A percentile compares a stretch with the other conserved stretches of the same genome.
These are phyloP conservation scores for Microtus montanus DNA, from an alignment of 2,113 vertebrate genomes.

Conservation along the genomic window DNA sequence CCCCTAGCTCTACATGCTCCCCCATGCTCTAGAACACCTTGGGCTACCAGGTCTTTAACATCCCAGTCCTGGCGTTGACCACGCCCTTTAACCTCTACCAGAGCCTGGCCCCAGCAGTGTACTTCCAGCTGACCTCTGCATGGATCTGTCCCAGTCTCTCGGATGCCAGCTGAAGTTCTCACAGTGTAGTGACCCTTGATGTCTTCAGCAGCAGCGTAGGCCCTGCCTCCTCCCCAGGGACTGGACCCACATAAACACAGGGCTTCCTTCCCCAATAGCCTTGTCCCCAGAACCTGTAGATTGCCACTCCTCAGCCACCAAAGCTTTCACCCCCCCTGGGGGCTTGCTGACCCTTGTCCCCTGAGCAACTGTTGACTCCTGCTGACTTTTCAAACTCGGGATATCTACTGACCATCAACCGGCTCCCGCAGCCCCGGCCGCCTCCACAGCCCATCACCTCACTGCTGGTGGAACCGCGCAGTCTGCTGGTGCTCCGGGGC, in stretches of 20 bases:
- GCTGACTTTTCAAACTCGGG: not conserved
- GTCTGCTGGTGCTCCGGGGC: constrained; percentile 90
- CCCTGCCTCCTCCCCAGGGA: not conserved
- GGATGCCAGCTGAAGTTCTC: not conserved
- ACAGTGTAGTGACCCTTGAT: not conserved
- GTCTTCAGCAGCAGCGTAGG: not conserved
- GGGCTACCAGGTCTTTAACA: too few species aligned
- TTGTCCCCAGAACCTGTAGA: not conserved
- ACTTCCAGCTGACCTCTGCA: not conserved
- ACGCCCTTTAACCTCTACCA: not conserved
- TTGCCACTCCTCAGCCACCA: not conserved
- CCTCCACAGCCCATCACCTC: constrained; percentile 83
- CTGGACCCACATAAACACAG: not conserved
- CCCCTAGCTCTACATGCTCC: not conserved
- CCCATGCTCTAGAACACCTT: not conserved
- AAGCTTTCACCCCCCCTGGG: not conserved
- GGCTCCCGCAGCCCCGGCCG: constrained; percentile 81
- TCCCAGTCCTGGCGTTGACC: too few species aligned
- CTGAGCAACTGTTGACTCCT: not conserved
- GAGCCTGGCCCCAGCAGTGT: not conserved
- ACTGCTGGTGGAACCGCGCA: constrained; percentile 88
- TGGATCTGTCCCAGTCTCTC: not conserved
- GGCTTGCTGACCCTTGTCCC: not conserved
- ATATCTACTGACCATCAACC: constrained; percentile 71
- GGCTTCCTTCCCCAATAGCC: not conserved